Evolutionary conservation across 2,888 invertebrate genomes (phyloP).

Genomic region (Chouioia cunea): DNA sequence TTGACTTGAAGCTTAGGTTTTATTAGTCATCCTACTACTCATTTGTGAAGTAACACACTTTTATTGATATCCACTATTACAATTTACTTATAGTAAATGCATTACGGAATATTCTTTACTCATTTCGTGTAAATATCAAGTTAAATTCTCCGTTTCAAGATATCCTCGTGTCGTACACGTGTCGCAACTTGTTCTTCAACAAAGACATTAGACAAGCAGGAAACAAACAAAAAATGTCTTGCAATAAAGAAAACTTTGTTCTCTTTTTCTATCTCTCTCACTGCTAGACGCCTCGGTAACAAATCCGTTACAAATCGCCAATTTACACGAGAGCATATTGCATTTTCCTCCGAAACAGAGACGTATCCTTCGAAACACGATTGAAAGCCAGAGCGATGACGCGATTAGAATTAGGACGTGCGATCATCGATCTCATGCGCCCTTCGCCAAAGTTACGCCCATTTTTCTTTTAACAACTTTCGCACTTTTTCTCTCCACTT

Average conservation of each 20-base stretch:
- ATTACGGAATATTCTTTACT: no score
- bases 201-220: background rate
- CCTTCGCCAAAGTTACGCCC: constrained; percentile 20
- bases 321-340: constrained; percentile 10
- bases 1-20: no score
- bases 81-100: no score
- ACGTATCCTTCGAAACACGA: background rate
- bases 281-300: background rate
- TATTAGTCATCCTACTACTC: no score
- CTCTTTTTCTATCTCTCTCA: background rate
- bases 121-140: no score
- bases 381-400: constrained; percentile 34
- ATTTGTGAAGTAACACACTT: no score
- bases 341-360: background rate
- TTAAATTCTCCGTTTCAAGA: no score
- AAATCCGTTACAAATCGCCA: constrained; percentile 5
- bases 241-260: constrained; percentile 10
- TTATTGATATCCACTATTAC: no score
- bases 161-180: no score
- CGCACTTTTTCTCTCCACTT: constrained; percentile 34
- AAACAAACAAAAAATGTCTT: background rate
- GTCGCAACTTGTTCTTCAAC: no score
- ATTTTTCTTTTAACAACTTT: constrained; percentile 39
- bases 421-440: constrained; percentile 21
- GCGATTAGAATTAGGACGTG: constrained; percentile 43